Conservation (phyloP, 2,888 invertebrate species). For the Meiosimyza platycephala region DNA sequence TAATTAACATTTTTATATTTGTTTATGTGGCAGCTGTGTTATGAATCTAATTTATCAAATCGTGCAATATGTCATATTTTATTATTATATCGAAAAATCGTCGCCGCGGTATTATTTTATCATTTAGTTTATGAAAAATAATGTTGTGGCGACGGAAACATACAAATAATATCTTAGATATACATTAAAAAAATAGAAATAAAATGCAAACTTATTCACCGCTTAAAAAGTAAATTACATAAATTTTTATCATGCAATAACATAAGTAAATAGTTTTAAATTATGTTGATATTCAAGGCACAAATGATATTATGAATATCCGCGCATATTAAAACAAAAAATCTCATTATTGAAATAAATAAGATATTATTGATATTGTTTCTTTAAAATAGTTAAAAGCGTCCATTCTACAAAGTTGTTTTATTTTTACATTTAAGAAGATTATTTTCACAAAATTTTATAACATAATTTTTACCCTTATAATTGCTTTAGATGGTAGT, state of each 20-base stretch:
- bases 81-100: constrained; percentile 1
- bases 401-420: constrained; percentile 9
- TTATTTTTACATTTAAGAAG: neutral
- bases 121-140: too few relatives aligned
- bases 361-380: constrained; percentile 7
- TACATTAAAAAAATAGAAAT: too few relatives aligned
- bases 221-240: too few relatives aligned
- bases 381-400: constrained; percentile 8
- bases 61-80: constrained; percentile 9
- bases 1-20: neutral
- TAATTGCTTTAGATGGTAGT: too few relatives aligned
- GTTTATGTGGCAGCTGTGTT: constrained; percentile 12
- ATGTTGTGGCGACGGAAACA: too few relatives aligned
- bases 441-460: neutral
- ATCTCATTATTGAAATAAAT: neutral
- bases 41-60: neutral
- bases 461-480: neutral
- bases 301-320: neutral
- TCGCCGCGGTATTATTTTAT: neutral
- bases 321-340: neutral
- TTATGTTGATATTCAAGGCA: neutral
- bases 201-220: too few relatives aligned
- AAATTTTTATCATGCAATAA: too few relatives aligned
- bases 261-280: too few relatives aligned
- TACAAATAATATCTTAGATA: too few relatives aligned